phyloP scores from a whole-genome alignment of 1,140 invertebrate genomes.

The Eriocheir sinensis region DNA sequence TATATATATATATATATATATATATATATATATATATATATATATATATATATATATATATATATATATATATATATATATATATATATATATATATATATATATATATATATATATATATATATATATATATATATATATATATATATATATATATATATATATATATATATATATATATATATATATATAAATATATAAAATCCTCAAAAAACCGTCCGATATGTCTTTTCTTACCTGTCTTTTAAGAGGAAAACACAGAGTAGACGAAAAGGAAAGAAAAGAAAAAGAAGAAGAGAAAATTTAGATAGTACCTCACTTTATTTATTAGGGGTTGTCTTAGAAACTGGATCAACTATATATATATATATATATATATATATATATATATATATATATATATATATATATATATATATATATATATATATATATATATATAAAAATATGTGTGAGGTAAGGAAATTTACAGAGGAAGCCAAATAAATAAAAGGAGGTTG shows the following conservation, averaged over 20 bases:
- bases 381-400: no score
- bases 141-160: constrained; percentile 49
- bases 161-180: constrained; percentile 65
- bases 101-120: constrained; percentile 58
- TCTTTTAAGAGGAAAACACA: background rate
- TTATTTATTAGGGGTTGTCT: no score
- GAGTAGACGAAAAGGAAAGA: no score
- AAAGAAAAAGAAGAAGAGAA: no score
- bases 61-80: constrained; percentile 63
- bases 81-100: constrained; percentile 54
- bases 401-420: no score
- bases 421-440: no score
- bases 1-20: constrained; percentile 24
- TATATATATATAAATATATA: constrained; percentile 61
- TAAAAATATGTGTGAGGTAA: no score
- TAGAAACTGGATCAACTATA: no score
- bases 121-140: constrained; percentile 55
- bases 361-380: no score
- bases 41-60: constrained; percentile 58
- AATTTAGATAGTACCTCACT: no score
- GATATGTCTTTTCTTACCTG: background rate
- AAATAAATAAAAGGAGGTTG: no score
- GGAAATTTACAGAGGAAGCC: no score
- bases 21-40: constrained; percentile 58
- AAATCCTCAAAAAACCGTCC: background rate